phyloP scores from a whole-genome alignment of 2,113 vertebrate species.

The Calcarius ornatus region DNA sequence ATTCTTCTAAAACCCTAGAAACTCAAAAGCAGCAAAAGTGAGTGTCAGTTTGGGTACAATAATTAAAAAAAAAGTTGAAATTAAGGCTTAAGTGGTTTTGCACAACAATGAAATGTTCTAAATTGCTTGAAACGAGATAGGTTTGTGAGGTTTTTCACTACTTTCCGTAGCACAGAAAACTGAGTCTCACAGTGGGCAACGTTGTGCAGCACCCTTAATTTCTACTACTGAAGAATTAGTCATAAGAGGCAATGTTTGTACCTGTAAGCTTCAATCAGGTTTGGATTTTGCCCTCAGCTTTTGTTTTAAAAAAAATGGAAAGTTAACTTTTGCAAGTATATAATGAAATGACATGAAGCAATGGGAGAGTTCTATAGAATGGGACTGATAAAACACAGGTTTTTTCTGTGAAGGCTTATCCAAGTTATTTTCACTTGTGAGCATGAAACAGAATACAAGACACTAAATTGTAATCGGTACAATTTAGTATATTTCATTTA shows the following conservation, averaged over 20 bases:
- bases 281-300: background rate
- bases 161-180: background rate
- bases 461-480: background rate
- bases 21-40: background rate
- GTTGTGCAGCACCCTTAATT: background rate
- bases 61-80: background rate
- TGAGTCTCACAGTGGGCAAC: background rate
- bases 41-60: background rate
- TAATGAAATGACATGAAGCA: background rate
- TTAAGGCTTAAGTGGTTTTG: background rate
- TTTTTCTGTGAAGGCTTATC: background rate
- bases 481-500: no score
- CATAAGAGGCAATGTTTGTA: background rate
- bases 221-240: background rate
- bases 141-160: background rate
- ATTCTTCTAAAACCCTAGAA: background rate
- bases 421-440: background rate
- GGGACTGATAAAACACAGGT: background rate
- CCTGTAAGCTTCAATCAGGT: background rate
- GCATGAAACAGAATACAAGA: background rate
- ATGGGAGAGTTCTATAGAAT: background rate
- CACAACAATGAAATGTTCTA: background rate
- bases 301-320: background rate
- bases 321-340: background rate
- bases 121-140: background rate